These are phyloP conservation scores for Cantharis nigra DNA, from an alignment of 2,888 invertebrate species.

Conservation along the genomic window DNA sequence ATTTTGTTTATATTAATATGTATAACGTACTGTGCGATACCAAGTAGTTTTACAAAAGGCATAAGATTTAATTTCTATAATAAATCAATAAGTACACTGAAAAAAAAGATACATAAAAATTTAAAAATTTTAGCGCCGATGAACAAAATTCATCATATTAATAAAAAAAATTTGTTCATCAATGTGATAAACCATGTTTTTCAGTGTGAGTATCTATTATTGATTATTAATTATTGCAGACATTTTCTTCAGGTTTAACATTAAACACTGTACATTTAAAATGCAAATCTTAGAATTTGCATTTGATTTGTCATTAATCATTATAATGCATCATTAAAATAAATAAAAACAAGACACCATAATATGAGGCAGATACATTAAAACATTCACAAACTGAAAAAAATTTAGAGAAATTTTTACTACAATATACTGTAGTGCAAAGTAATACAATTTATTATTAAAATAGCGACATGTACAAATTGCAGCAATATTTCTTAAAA, in stretches of 20 bases:
- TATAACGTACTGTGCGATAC: neutral
- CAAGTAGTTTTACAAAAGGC: neutral
- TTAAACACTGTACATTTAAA: neutral
- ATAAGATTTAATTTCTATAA: neutral
- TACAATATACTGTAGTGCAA: no score
- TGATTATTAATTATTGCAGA: neutral
- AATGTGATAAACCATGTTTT: no score
- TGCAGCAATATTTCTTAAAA: no score
- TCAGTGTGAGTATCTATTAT: no score
- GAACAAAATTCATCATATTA: no score
- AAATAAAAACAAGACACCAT: neutral
- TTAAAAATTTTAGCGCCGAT: no score
- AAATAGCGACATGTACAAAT: no score
- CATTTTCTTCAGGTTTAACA: neutral
- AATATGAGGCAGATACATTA: neutral
- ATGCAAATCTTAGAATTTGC: neutral
- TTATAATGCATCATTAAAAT: neutral
- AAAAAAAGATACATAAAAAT: no score
- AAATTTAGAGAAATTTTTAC: no score
- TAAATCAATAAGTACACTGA: no score
- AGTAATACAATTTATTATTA: no score
- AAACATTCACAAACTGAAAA: neutral
- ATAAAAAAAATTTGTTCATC: no score
- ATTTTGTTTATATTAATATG: neutral
- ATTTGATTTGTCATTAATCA: neutral